Evolutionary conservation across 2,113 vertebrate genomes (phyloP), one percentile per base, ranked within the genome.

Genomic region (Leucopsar rothschildi): DNA sequence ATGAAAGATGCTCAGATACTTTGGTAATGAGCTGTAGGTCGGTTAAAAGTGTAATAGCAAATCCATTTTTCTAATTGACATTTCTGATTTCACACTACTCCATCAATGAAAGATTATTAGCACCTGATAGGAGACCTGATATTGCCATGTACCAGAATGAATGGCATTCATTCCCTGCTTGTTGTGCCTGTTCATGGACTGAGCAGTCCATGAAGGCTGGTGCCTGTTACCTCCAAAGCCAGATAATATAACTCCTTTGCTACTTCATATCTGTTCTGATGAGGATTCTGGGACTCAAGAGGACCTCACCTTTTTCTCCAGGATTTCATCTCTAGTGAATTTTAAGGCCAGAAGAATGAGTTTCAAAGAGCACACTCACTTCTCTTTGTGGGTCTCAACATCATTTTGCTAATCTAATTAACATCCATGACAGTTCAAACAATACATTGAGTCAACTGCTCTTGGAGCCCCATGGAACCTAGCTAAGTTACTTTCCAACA

Each of bases 351-450:
- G 96, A 97, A 93, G 61, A 97, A 92, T 45, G 83, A 92, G 75
- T 97, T 98, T 96, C 91, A 97, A 97, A 97, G 88, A 93, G 71
- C 71, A 91, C 61, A 94, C 12, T 53, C 49, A 88, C 76, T 94
- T 95, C 86, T 93, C 75, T 94, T 76, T 96, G 71, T 66, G 94
- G 90, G 78, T 91, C 88, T 93, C 85, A 95, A 95, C 86, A 96
- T 92, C 68, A 97, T 90, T 97, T 97, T 96, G 90, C 94, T 98
- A 96, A 98, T 97, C 95, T 97, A 97, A 98, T 98, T 98, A 98
- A 97, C 96, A 96, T 96, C 94, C 93, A 21, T 96, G 96, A 96
- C 81, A 96, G 95, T 88, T 96, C 95, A 95, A 97, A 96, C 86
- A 97, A 95, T 96, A 86, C 95, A 93, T 97, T 94, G 84, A 96